Conservation (phyloP, 2,113 vertebrate species). For the Nycticorax nycticorax region DNA sequence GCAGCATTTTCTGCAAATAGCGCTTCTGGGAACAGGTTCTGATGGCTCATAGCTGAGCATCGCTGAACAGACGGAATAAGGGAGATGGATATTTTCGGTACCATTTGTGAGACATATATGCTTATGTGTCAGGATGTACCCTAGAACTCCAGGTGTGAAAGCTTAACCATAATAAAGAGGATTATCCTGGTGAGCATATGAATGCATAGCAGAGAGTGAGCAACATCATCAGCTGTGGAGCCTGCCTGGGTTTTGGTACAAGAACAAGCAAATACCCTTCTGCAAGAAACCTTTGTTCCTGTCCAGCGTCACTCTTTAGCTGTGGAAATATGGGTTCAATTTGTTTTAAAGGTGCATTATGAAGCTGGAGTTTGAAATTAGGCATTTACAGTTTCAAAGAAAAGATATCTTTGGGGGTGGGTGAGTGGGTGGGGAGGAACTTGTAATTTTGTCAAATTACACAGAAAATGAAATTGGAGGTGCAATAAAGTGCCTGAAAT, state of each 20-base stretch:
- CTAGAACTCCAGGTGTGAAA: not conserved
- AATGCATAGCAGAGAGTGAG: not conserved
- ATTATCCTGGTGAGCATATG: not conserved
- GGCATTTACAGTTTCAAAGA: constrained; percentile 25
- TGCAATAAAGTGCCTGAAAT: constrained; percentile 42
- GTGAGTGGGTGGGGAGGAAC: not conserved
- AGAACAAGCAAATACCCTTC: not conserved
- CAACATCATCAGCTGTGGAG: not conserved
- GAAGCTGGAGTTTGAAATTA: constrained; percentile 16
- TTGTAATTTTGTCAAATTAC: constrained; percentile 59
- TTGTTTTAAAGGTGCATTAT: constrained; percentile 13
- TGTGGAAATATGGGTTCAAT: constrained; percentile 19
- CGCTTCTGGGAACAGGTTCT: not conserved
- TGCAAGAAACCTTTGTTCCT: not conserved
- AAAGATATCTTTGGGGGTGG: not conserved
- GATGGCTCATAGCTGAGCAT: not conserved
- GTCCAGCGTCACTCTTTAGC: not conserved
- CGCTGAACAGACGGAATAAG: not conserved
- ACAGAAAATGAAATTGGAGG: constrained; percentile 53
- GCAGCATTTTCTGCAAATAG: not conserved
- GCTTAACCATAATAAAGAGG: not conserved
- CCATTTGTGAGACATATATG: not conserved
- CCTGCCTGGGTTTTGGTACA: not conserved
- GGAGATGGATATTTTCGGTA: not conserved
- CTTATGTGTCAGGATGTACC: not conserved